These are phyloP conservation scores for Venustoraphidia nigricollis DNA, from an alignment of 2,888 invertebrate genomes.

Conservation along the genomic window DNA sequence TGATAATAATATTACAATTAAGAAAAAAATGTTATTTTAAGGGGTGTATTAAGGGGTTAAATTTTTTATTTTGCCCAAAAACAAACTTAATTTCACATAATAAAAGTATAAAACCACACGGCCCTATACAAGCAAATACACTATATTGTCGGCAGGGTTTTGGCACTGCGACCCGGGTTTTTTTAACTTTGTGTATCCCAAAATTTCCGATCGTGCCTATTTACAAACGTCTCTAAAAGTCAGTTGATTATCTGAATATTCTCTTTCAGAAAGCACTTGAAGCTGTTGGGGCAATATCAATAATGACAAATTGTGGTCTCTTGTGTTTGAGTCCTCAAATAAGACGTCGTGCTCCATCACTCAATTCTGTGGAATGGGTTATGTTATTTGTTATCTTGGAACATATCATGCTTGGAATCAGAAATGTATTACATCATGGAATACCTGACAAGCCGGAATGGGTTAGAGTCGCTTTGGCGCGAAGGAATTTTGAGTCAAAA, in stretches of 20 bases:
- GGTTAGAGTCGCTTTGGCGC: conserved; percentile 45
- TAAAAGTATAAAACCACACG: too few relatives aligned
- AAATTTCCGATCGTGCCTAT: too few relatives aligned
- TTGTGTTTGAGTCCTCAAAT: conserved; percentile 52
- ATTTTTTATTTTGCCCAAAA: too few relatives aligned
- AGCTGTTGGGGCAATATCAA: conserved; percentile 47
- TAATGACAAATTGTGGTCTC: conserved; percentile 60
- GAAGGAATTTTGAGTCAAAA: conserved; percentile 42
- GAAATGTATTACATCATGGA: conserved; percentile 45
- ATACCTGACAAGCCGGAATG: conserved; percentile 57
- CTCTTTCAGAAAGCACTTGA: conserved; percentile 42
- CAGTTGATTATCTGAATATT: not conserved
- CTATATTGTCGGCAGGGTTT: too few relatives aligned
- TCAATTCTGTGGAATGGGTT: conserved; percentile 31
- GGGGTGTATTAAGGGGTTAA: too few relatives aligned
- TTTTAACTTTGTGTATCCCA: too few relatives aligned
- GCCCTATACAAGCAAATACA: too few relatives aligned
- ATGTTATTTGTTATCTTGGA: conserved; percentile 51
- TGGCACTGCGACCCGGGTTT: not conserved
- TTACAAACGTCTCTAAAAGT: too few relatives aligned
- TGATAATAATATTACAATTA: too few relatives aligned
- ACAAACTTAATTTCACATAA: too few relatives aligned
- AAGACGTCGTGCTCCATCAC: conserved; percentile 21
- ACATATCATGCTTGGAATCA: conserved; percentile 48
- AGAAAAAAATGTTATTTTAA: too few relatives aligned